phyloP scores from a whole-genome alignment of 2,113 vertebrate species.

The human region GRCh38 chr18:11486501-11487000 shows the following conservation, averaged over 20 bases:
- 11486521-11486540: conserved; percentile 4
- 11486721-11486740: not conserved
- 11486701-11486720: not conserved
- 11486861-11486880: not conserved
- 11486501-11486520: conserved; percentile 25
- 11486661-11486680: conserved; percentile 28
- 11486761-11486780: not conserved
- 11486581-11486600: conserved; percentile 57
- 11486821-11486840: not conserved
- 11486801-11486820: not conserved
- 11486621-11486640: conserved; percentile 38
- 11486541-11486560: conserved; percentile 27
- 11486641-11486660: conserved; percentile 48
- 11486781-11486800: not conserved
- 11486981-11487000: not conserved
- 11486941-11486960: not conserved
- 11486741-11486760: not conserved
- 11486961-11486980: not conserved
- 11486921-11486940: not conserved
- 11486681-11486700: not conserved
- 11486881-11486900: not conserved
- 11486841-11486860: not conserved
- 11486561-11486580: conserved; percentile 66
- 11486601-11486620: conserved; percentile 52
- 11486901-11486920: not conserved